phyloP scores from a whole-genome alignment of 1,140 invertebrate species.

The Microplitis demolitor region DNA sequence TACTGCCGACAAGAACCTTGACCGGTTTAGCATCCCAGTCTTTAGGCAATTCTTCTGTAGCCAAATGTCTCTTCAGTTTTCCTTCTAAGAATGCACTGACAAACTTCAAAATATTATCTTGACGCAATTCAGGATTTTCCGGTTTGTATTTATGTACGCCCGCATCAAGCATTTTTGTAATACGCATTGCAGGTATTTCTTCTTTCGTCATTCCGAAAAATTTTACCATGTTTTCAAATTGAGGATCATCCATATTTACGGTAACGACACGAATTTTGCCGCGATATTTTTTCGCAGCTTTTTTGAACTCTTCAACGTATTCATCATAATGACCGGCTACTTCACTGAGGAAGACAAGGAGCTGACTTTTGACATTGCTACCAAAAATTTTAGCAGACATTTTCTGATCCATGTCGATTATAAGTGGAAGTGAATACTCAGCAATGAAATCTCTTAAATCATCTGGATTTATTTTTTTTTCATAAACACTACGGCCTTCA shows the following conservation, averaged over 20 bases:
- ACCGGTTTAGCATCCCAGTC: conserved; percentile 98
- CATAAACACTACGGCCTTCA: conserved; percentile 83
- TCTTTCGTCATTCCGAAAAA: conserved; percentile 98
- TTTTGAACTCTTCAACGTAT: conserved; percentile 74
- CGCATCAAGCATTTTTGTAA: conserved; percentile 89
- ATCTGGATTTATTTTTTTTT: conserved; percentile 72
- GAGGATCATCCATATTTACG: conserved; percentile 93
- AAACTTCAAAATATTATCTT: conserved; percentile 82
- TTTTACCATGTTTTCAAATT: conserved; percentile 95
- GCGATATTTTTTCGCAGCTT: conserved; percentile 86
- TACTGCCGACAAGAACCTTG: conserved; percentile 91
- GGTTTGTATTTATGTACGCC: conserved; percentile 99
- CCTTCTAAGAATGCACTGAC: conserved; percentile 87
- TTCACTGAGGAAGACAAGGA: conserved; percentile 94
- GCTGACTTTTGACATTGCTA: conserved; percentile 95
- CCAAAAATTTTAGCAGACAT: conserved; percentile 98
- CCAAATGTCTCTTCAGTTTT: conserved; percentile 91
- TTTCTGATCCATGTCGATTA: conserved; percentile 98
- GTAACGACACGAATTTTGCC: conserved; percentile 92
- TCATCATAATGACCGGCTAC: conserved; percentile 82
- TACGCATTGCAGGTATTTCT: conserved; percentile 88
- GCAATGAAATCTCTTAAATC: conserved; percentile 83
- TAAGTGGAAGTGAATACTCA: conserved; percentile 84
- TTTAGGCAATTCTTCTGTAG: conserved; percentile 92
- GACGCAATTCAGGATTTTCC: conserved; percentile 74